Conservation (phyloP, 2,113 vertebrate genomes). For the Pteropus alecto region DNA sequence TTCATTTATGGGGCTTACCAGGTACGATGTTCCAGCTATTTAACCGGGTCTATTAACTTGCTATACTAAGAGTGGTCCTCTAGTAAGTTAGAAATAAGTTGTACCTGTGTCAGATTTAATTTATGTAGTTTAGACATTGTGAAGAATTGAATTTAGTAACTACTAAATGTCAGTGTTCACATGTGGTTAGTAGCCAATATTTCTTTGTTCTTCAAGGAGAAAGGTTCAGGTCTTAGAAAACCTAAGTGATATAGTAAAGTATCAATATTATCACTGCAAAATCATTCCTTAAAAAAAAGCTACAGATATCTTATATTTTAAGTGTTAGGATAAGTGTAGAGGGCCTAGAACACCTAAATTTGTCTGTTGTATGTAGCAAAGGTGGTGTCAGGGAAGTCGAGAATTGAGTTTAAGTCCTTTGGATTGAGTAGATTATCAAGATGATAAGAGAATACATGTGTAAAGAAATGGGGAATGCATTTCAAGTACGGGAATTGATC, state of each 20-base stretch:
- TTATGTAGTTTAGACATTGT: background rate
- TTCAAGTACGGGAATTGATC: background rate
- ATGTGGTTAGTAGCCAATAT: background rate
- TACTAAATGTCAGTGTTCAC: background rate
- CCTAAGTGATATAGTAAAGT: background rate
- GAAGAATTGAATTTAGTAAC: background rate
- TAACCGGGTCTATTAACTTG: background rate
- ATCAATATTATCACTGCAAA: background rate
- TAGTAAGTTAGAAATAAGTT: background rate
- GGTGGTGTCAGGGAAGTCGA: background rate
- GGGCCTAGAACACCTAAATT: background rate
- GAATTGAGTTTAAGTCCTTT: background rate
- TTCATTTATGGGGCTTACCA: background rate
- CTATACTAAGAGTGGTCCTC: background rate
- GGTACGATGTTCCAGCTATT: background rate
- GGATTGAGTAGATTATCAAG: background rate
- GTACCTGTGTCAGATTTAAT: background rate
- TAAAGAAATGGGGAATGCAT: background rate
- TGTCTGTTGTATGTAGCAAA: background rate
- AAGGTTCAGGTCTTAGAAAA: background rate
- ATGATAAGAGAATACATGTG: background rate
- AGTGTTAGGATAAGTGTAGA: background rate
- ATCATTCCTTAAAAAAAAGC: background rate
- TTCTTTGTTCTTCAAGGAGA: background rate
- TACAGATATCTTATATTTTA: background rate